Conservation (phyloP, 2,888 invertebrate species). For the Perithous albicinctus region DNA sequence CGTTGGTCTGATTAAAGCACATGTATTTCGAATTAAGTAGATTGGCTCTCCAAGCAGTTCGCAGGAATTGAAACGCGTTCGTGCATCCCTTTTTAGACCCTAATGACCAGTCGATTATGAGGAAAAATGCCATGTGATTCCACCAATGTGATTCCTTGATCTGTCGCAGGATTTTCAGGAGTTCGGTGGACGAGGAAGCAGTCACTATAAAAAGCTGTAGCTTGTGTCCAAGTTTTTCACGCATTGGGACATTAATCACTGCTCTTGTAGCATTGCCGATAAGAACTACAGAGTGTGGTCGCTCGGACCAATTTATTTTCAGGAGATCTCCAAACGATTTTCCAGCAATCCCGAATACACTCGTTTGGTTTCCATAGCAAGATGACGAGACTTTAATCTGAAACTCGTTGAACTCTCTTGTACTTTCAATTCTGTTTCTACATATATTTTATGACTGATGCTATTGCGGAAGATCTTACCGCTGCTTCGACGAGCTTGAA, state of each 20-base stretch:
- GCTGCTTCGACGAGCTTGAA: neutral
- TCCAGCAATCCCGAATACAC: no score
- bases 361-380: no score
- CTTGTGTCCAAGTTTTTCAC: neutral
- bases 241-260: neutral
- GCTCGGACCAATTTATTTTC: neutral
- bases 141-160: constrained; percentile 65
- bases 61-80: constrained; percentile 53
- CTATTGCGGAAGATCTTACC: no score
- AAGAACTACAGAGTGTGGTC: neutral
- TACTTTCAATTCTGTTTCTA: no score
- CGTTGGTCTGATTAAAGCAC: constrained; percentile 55
- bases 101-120: constrained; percentile 46
- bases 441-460: no score
- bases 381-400: no score
- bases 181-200: neutral
- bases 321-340: neutral
- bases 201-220: constrained; percentile 7
- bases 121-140: constrained; percentile 64
- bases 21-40: constrained; percentile 60
- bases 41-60: constrained; percentile 28
- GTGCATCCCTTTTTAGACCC: constrained; percentile 42
- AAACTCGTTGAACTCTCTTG: no score
- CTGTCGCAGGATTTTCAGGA: neutral
- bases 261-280: neutral